A percentile compares a stretch with the other conserved stretches of the same genome.
Evolutionary conservation across 2,888 invertebrate genomes (phyloP).

Genomic region (Lysandra coridon): DNA sequence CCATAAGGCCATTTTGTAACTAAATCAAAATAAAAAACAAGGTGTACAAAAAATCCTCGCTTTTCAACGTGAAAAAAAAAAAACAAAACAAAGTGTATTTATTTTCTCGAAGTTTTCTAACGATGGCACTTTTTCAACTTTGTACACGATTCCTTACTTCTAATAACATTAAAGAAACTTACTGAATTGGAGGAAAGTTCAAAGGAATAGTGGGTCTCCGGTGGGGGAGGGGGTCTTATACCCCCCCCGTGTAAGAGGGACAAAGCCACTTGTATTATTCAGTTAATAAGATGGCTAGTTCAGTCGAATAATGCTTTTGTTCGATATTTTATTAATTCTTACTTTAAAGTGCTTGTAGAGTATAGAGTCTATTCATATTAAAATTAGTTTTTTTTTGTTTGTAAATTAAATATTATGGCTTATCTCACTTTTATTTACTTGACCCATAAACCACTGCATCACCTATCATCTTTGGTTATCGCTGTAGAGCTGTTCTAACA

Average conservation of each 20-base stretch:
- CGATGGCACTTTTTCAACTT: slow-evolving; percentile 17
- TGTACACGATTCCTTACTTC: slow-evolving; percentile 27
- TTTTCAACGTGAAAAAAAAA: background rate
- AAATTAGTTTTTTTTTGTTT: no score
- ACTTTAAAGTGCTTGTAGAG: background rate
- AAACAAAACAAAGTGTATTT: slow-evolving; percentile 5
- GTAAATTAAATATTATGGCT: no score
- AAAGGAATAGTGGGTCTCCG: slow-evolving; percentile 1
- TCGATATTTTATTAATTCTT: background rate
- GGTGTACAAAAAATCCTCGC: no score
- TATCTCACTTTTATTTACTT: no score
- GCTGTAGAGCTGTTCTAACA: no score
- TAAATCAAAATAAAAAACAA: background rate
- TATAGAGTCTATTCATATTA: no score
- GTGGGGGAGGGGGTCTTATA: background rate
- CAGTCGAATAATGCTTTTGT: background rate
- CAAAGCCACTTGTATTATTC: slow-evolving; percentile 2
- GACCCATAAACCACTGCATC: no score
- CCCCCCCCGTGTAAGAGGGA: background rate
- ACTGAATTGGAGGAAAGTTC: slow-evolving; percentile 26
- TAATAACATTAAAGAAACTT: slow-evolving; percentile 30
- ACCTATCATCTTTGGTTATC: no score
- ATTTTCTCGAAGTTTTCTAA: background rate
- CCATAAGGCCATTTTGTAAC: background rate
- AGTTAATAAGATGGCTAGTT: background rate